Evolutionary conservation across 1,140 invertebrate genomes (phyloP), one percentile per base, ranked within the genome.

Genomic region (Lepidotrigona ventralis): DNA sequence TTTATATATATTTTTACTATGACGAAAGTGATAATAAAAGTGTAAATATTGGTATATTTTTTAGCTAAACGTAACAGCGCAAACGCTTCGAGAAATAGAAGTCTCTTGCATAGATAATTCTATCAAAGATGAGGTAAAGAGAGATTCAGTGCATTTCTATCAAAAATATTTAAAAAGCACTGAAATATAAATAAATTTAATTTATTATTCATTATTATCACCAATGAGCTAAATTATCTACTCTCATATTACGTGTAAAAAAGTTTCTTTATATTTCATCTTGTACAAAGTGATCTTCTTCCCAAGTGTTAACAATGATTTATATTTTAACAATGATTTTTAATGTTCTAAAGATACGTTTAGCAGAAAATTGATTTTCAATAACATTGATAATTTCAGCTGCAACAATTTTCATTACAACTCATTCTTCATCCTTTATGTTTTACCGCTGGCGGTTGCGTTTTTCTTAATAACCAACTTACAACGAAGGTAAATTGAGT

Each of bases 361-460:
- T 46, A 23, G 56, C n/a, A 26, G 26, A 29, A 5, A 29, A 15
- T 17, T 29, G 15, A 68, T 39, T 21, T 21, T 5, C 15, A 68
- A 39, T 33, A 68, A 33, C 3, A 3, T 19, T 4, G 21, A 70
- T 15, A 46, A n/a, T 70, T 70, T 46, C 39, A 70, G 68, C 1
- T 70, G 14, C 21, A 46, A 70, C 68, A 70, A 70, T 70, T 70
- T 70, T 70, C 39, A n/a, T 70, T 70, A 6, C 68, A 70, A 70
- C 23, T 70, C 4, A 46, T 46, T n/a, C 29, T 46, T 14, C 21
- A 46, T 15, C 68, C 68, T 14, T n/a, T 70, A n/a, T 1, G 15
- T 4, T 70, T 70, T n/a, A n/a, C 68, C n/a, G 39, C 39, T 46
- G 68, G 21, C 14, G 21, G 23, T 15, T 69, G 23, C 8, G 5